phyloP scores from a whole-genome alignment of 1,140 invertebrate species.

The Pachypeltis micranthus region DNA sequence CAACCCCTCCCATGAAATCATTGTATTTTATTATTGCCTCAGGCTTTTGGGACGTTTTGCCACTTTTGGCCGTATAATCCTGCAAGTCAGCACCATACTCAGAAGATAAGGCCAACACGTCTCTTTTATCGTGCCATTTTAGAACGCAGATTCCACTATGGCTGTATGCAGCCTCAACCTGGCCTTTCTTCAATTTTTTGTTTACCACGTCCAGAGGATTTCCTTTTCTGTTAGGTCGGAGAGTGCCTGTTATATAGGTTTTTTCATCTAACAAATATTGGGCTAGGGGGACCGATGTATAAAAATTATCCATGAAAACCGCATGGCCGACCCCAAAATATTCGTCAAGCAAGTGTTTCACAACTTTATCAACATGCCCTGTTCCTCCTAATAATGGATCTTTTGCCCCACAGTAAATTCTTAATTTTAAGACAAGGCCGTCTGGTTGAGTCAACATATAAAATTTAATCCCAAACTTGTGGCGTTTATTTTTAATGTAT shows the following conservation, averaged over 20 bases:
- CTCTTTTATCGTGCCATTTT: conserved; percentile 11
- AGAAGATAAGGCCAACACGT: conserved; percentile 5
- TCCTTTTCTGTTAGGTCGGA: conserved; percentile 9
- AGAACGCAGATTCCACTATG: conserved; percentile 12
- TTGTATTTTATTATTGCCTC: conserved; percentile 22
- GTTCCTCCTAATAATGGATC: conserved; percentile 11
- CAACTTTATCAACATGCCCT: conserved; percentile 16
- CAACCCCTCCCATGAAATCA: conserved; percentile 22
- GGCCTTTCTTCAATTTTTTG: conserved; percentile 6
- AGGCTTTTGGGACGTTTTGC: conserved; percentile 13
- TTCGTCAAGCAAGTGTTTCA: conserved; percentile 20
- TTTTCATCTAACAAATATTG: not conserved
- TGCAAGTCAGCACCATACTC: conserved; percentile 7
- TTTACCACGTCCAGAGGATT: conserved; percentile 2
- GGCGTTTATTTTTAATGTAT: conserved; percentile 35
- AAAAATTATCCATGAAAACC: conserved; percentile 17
- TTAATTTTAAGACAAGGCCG: conserved; percentile 27
- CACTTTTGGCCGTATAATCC: conserved; percentile 1
- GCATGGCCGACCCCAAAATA: conserved; percentile 24
- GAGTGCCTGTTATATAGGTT: conserved; percentile 6
- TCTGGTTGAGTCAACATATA: conserved; percentile 30
- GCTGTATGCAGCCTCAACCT: not conserved
- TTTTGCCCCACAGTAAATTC: conserved; percentile 28
- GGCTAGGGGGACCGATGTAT: not conserved
- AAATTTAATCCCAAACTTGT: conserved; percentile 34